These are phyloP conservation scores for Meles meles DNA, from an alignment of 2,113 vertebrate species.

Conservation along the genomic window DNA sequence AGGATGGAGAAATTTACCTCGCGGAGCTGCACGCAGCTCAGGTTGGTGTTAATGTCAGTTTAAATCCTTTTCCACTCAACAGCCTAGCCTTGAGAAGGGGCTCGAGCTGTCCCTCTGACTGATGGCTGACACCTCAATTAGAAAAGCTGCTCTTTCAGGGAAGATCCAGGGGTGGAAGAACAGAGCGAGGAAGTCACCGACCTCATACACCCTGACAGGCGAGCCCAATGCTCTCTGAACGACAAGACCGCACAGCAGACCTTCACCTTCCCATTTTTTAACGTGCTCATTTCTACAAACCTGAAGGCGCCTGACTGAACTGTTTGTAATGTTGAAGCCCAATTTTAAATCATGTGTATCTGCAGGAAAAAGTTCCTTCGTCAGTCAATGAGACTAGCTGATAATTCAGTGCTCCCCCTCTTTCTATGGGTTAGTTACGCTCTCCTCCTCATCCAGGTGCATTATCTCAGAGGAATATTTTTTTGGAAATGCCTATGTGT, in stretches of 20 bases:
- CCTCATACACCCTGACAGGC: background rate
- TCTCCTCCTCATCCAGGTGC: background rate
- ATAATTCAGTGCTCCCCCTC: background rate
- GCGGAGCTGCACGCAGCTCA: background rate
- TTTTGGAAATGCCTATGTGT: background rate
- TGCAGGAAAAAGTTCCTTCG: background rate
- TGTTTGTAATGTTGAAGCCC: background rate
- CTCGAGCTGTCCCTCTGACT: background rate
- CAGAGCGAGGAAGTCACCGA: background rate
- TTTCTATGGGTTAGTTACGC: accelerated
- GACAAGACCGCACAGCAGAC: accelerated
- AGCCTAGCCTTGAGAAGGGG: background rate
- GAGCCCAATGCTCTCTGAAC: accelerated
- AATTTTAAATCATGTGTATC: background rate
- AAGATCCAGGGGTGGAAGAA: background rate
- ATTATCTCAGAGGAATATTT: background rate
- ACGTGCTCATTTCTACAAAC: background rate
- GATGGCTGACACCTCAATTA: background rate
- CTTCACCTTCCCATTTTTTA: too few species aligned
- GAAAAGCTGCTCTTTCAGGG: background rate
- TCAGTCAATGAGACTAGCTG: background rate
- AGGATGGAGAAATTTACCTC: background rate
- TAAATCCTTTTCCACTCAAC: background rate
- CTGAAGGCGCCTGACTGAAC: background rate
- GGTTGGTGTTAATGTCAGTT: background rate